Evolutionary conservation across 1,140 invertebrate genomes (phyloP).

Genomic region (Dinoponera quadriceps): DNA sequence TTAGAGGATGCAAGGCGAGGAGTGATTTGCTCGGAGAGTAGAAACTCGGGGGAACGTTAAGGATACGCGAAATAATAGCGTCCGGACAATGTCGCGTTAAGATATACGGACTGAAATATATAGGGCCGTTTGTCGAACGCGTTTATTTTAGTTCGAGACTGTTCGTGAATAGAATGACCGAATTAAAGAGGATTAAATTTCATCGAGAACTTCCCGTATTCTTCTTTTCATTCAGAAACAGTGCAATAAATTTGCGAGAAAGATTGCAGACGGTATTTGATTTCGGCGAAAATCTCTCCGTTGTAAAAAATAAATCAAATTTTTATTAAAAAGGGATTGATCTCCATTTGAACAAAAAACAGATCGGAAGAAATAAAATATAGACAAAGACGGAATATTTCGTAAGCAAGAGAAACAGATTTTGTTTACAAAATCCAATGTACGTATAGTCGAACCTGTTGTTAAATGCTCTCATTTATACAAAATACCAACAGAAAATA

Average conservation of each 20-base stretch:
- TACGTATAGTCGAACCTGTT: background rate
- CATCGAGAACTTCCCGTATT: too few relatives aligned
- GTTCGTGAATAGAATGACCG: too few relatives aligned
- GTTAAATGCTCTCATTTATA: background rate
- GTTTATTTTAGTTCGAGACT: too few relatives aligned
- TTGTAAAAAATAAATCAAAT: too few relatives aligned
- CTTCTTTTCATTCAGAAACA: too few relatives aligned
- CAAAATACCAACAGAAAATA: background rate
- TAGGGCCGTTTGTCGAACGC: too few relatives aligned
- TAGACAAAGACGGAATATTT: background rate
- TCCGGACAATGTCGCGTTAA: background rate
- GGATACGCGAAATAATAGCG: background rate
- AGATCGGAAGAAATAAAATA: background rate
- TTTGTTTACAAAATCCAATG: background rate
- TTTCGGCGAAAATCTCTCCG: too few relatives aligned
- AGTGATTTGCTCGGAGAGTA: background rate
- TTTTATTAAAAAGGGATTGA: too few relatives aligned
- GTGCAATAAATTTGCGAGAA: too few relatives aligned
- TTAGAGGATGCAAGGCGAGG: background rate
- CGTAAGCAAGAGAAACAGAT: background rate
- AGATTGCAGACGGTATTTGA: too few relatives aligned
- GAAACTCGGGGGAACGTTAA: conserved; percentile 9
- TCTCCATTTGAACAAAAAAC: too few relatives aligned
- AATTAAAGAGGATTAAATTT: too few relatives aligned
- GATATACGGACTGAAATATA: background rate